Base-by-base conservation (phyloP, 2,113 vertebrate species). In the Gymnogyps californianus region DNA sequence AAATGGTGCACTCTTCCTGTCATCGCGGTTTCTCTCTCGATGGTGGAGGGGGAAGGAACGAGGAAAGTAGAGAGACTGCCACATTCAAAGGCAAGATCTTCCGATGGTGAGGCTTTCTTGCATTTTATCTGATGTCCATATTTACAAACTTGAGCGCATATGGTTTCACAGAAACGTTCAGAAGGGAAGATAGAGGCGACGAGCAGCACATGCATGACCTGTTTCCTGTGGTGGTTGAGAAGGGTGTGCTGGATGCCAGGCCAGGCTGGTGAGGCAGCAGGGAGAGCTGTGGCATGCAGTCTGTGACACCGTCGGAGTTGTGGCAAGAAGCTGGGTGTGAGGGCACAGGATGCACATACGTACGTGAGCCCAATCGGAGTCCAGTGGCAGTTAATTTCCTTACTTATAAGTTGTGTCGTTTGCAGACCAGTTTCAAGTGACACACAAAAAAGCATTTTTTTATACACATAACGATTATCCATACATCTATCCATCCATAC, bases 1-100 rank as follows among this genome's bases (percentile, higher is more conserved):
- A 97, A 97, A 89, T 54, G 55, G 40, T 87, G 47, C 6, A 1
- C 47, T 91, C 85, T 95, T 97, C 97, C 93, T 93, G 95, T 58
- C 58, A 11, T n/a, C 0, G 2, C 59, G 67, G 83, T 86, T 95
- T 94, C 49, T 67, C 44, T 89, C 34, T 87, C 1, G 0, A 9
- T 1, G 5, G 42, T 14, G 25, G 24, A 90, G 59, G 21, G 22
- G 62, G 21, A 83, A 69, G 31, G 11, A 79, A 61, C 0, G 2
- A 13, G 5, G 47, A 13, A 83, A 82, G 65, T 0, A 47, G 36
- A 86, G 25, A 38, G 16, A 51, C 28, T 81, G 86, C 7, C 51
- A 71, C 89, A 78, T 52, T 91, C 85, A 83, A 65, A 90, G 47
- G 44, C 66, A 88, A 72, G 28, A 79, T 62, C 58, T 94, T 85